These are phyloP conservation scores for Agelaius tricolor DNA, from an alignment of 2,113 vertebrate genomes.

Conservation along the genomic window DNA sequence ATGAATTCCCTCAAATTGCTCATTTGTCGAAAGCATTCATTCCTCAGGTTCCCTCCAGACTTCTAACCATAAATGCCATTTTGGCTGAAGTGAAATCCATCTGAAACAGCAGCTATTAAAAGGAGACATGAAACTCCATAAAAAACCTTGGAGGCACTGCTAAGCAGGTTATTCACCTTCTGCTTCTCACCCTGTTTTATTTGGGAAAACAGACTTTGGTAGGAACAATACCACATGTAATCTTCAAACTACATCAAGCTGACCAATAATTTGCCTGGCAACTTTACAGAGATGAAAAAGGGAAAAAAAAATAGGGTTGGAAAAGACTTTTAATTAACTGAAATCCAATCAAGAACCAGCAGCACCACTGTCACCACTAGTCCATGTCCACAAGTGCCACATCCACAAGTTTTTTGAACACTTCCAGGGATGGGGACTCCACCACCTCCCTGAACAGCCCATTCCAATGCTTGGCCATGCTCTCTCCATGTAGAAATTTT, in stretches of 20 bases:
- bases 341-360: neutral
- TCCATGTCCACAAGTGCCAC: neutral
- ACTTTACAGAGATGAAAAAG: neutral
- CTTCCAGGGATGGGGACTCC: neutral
- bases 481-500: neutral
- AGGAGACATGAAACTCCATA: neutral
- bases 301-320: neutral
- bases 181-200: neutral
- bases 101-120: neutral
- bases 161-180: neutral
- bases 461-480: neutral
- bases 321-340: neutral
- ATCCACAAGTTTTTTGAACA: neutral
- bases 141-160: neutral
- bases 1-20: neutral
- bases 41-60: neutral
- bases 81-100: neutral
- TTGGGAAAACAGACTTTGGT: neutral
- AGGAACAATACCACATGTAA: neutral
- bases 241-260: neutral
- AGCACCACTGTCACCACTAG: neutral
- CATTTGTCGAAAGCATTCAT: neutral
- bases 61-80: neutral
- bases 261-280: rapidly evolving
- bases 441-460: neutral